These are phyloP conservation scores for Myoxocephalus aenaeus DNA, from an alignment of 2,797 vertebrate genomes.

Conservation along the genomic window DNA sequence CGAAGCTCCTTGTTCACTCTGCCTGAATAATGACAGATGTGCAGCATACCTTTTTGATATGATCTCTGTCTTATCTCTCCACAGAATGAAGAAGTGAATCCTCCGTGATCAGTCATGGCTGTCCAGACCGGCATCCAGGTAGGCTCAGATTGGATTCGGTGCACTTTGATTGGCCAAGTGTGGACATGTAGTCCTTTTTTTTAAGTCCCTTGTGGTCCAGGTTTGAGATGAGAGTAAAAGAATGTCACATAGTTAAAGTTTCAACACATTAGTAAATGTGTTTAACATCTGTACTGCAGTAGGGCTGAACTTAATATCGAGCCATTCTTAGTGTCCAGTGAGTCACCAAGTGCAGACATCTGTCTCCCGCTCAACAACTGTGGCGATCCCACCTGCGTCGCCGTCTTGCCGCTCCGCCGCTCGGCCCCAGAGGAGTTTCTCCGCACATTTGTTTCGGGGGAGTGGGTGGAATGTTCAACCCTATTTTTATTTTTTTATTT, in stretches of 20 bases:
- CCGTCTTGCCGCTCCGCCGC: conserved; percentile 55
- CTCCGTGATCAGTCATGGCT: conserved; percentile 75
- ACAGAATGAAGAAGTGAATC: conserved; percentile 83
- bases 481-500: background rate
- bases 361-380: conserved; percentile 53
- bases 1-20: background rate
- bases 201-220: background rate
- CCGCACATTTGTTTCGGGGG: conserved; percentile 55
- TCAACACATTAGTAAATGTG: background rate
- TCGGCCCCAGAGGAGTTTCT: conserved; percentile 52
- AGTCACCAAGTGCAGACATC: conserved; percentile 38
- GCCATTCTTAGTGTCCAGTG: background rate
- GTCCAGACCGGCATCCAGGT: conserved; percentile 86
- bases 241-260: background rate
- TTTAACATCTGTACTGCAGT: background rate
- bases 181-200: background rate
- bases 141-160: conserved; percentile 7
- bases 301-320: background rate
- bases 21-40: background rate
- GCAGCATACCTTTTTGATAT: background rate
- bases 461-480: conserved; percentile 53
- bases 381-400: conserved; percentile 60
- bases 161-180: background rate
- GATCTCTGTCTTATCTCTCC: conserved; percentile 18
- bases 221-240: background rate